Evolutionary conservation across 2,888 invertebrate genomes (phyloP).

Genomic region (Eueremaeus valkanovi): DNA sequence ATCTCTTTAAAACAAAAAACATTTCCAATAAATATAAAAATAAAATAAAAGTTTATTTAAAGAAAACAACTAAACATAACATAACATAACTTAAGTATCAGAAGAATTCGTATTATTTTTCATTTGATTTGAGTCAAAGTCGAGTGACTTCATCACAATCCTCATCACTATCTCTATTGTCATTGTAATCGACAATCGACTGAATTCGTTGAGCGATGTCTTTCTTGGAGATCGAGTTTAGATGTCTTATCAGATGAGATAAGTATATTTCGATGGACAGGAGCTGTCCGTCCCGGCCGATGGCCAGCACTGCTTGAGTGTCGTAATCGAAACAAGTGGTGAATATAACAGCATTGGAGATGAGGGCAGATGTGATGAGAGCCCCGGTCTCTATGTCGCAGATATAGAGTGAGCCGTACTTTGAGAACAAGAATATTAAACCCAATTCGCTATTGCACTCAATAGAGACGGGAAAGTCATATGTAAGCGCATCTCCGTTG

Average conservation of each 20-base stretch:
- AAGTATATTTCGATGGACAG: conserved; percentile 21
- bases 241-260: conserved; percentile 1
- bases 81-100: no score
- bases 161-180: conserved; percentile 10
- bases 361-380: conserved; percentile 10
- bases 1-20: no score
- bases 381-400: conserved; percentile 37
- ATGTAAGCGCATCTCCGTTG: neutral
- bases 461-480: conserved; percentile 37
- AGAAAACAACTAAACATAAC: no score
- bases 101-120: no score
- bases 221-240: neutral
- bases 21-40: no score
- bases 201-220: conserved; percentile 24
- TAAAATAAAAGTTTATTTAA: no score
- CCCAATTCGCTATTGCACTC: conserved; percentile 33
- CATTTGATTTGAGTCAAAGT: conserved; percentile 1
- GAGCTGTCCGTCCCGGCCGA: conserved; percentile 28
- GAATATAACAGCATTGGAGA: neutral
- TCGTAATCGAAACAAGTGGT: conserved; percentile 3
- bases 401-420: conserved; percentile 37
- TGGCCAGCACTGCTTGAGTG: conserved; percentile 13
- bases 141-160: conserved; percentile 25
- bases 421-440: conserved; percentile 31
- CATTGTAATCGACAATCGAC: neutral